A percentile compares a stretch with the other conserved stretches of the same genome.
Conservation (phyloP, 2,888 invertebrate genomes). For the Synergus itoensis region DNA sequence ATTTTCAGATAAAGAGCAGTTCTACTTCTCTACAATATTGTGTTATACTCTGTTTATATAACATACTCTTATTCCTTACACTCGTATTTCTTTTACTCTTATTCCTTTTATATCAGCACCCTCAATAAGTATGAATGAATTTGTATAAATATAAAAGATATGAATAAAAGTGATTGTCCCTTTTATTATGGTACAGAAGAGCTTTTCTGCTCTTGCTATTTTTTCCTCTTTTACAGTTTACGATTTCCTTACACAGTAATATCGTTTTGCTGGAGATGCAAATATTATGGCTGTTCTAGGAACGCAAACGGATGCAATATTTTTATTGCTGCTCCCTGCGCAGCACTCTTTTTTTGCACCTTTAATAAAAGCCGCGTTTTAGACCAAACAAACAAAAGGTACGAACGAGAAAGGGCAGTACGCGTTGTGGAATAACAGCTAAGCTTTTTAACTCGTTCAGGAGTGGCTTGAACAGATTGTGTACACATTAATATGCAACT, state of each 20-base stretch:
- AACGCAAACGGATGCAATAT: conserved; percentile 23
- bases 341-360: conserved; percentile 18
- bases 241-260: conserved; percentile 31
- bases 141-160: background rate
- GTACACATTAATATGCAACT: conserved; percentile 29
- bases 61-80: background rate
- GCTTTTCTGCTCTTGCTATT: background rate
- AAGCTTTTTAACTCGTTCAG: conserved; percentile 21
- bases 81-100: background rate
- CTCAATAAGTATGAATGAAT: background rate
- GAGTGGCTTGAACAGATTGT: conserved; percentile 27
- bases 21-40: too few relatives aligned
- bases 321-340: conserved; percentile 24
- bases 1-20: too few relatives aligned
- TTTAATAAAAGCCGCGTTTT: conserved; percentile 26
- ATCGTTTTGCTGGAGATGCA: conserved; percentile 30
- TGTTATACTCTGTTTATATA: background rate
- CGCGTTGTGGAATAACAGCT: conserved; percentile 16
- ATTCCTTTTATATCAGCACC: background rate
- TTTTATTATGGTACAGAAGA: background rate
- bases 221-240: conserved; percentile 6
- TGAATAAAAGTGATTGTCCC: conserved; percentile 18
- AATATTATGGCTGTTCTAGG: conserved; percentile 27
- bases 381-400: conserved; percentile 14
- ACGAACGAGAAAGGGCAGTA: conserved; percentile 8